These are phyloP conservation scores for Spilarctia lutea DNA, from an alignment of 2,888 invertebrate genomes.

Conservation along the genomic window DNA sequence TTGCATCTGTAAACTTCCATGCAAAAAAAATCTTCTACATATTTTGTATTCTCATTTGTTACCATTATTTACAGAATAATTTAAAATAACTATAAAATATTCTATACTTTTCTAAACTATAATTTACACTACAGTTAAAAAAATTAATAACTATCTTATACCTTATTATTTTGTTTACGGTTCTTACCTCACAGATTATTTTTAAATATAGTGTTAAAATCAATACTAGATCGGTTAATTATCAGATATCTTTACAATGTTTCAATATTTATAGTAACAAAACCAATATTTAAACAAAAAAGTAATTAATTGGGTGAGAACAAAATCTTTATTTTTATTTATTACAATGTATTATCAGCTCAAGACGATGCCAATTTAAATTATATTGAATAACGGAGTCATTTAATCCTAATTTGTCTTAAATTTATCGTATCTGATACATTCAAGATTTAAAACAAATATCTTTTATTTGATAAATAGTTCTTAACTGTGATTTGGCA, in stretches of 20 bases:
- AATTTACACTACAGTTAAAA: background rate
- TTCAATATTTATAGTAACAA: background rate
- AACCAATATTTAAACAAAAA: background rate
- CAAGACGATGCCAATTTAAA: background rate
- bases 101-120: background rate
- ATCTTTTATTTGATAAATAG: background rate
- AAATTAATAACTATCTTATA: background rate
- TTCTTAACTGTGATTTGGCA: background rate
- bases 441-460: background rate
- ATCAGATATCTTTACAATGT: background rate
- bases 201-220: background rate
- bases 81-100: background rate
- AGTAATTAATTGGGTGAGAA: slow-evolving; percentile 2
- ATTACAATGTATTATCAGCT: background rate
- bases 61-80: background rate
- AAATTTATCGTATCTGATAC: background rate
- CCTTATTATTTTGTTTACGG: background rate
- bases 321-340: background rate
- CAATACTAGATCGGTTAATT: background rate
- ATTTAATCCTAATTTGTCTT: background rate
- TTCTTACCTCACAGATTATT: background rate
- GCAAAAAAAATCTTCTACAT: background rate
- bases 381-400: background rate
- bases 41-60: background rate
- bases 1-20: background rate